A percentile compares a stretch with the other conserved stretches of the same genome.
Conservation (phyloP, 2,797 vertebrate genomes). For the Typhlichthys eigenmanni region DNA sequence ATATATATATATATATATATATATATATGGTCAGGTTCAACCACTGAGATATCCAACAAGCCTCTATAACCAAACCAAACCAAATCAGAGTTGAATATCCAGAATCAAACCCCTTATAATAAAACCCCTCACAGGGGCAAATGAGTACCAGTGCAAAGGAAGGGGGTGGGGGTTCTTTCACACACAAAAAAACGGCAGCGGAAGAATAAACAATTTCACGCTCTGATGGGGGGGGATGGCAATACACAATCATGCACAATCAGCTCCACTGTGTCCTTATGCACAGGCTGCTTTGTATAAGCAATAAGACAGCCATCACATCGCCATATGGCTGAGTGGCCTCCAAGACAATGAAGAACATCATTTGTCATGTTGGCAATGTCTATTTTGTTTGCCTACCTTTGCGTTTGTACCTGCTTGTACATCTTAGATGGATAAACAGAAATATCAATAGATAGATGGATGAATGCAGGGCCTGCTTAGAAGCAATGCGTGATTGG, state of each 20-base stretch:
- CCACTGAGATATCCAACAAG: conserved; percentile 26
- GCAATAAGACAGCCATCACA: conserved; percentile 28
- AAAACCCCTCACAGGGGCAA: conserved; percentile 31
- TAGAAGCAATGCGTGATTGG: too few relatives aligned
- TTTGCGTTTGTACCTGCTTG: neutral
- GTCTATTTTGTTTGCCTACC: conserved; percentile 2
- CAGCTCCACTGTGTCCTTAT: conserved; percentile 32
- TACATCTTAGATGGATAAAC: too few relatives aligned
- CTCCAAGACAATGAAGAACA: conserved; percentile 10
- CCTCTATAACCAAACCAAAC: conserved; percentile 31
- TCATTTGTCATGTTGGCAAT: conserved; percentile 5
- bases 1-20: too few relatives aligned
- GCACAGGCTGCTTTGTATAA: conserved; percentile 26
- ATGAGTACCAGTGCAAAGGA: conserved; percentile 34
- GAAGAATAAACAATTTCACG: conserved; percentile 76
- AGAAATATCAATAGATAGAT: too few relatives aligned
- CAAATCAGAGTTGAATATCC: conserved; percentile 44
- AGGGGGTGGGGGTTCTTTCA: conserved; percentile 47
- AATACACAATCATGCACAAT: conserved; percentile 46
- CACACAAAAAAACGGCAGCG: conserved; percentile 54
- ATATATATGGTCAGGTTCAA: conserved; percentile 16
- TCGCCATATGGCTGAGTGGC: conserved; percentile 7
- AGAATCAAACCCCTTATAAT: conserved; percentile 31
- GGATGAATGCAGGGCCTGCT: too few relatives aligned
- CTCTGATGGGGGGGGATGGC: conserved; percentile 54